Evolutionary conservation across 2,113 vertebrate genomes (phyloP).

Genomic region (Opisthocomus hoazin): DNA sequence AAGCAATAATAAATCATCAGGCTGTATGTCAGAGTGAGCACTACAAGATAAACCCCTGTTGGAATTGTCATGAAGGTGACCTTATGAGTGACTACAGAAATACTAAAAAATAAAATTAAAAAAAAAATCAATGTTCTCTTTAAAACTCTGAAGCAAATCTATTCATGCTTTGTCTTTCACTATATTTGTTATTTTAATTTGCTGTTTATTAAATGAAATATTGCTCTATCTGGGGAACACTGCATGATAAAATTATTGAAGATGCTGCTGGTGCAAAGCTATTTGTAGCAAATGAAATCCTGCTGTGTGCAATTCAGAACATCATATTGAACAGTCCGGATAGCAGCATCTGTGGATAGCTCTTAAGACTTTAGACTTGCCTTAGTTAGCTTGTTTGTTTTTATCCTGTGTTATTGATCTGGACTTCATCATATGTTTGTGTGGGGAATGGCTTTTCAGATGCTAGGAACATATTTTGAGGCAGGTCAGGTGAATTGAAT

Average conservation of each 20-base stretch:
- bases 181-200: slow-evolving; percentile 65
- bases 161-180: slow-evolving; percentile 24
- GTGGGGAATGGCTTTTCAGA: slow-evolving; percentile 56
- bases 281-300: slow-evolving; percentile 72
- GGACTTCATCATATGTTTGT: slow-evolving; percentile 50
- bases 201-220: slow-evolving; percentile 68
- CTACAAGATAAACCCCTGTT: slow-evolving; percentile 75
- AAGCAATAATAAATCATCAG: slow-evolving; percentile 82
- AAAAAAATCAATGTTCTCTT: slow-evolving; percentile 23
- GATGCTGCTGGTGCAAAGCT: slow-evolving; percentile 62
- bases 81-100: slow-evolving; percentile 64
- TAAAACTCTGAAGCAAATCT: slow-evolving; percentile 49
- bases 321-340: slow-evolving; percentile 63
- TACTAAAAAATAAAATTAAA: slow-evolving; percentile 37
- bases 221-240: slow-evolving; percentile 46
- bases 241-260: slow-evolving; percentile 66
- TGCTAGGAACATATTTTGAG: slow-evolving; percentile 27
- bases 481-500: slow-evolving; percentile 51
- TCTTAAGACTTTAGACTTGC: slow-evolving; percentile 51
- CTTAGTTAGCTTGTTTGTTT: slow-evolving; percentile 58
- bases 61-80: slow-evolving; percentile 80
- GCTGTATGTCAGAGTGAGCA: slow-evolving; percentile 70
- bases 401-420: slow-evolving; percentile 61
- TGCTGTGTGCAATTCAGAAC: slow-evolving; percentile 66
- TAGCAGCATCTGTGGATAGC: slow-evolving; percentile 51